Evolutionary conservation across 2,113 vertebrate species (phyloP).

Genomic region (Tachuris rubrigastra): DNA sequence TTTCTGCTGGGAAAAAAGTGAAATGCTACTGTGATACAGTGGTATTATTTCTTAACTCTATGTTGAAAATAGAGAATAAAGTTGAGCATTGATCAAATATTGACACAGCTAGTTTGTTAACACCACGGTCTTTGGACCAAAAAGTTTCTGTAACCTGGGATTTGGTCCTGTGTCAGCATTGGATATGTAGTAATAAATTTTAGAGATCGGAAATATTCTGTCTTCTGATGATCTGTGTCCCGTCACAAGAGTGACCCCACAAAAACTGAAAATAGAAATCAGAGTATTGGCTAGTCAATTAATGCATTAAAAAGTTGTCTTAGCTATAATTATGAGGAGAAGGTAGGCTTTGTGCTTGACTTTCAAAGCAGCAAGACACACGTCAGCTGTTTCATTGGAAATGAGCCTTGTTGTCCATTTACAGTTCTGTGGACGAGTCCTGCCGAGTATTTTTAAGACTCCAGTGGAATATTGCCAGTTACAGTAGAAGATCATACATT

Average conservation of each 20-base stretch:
- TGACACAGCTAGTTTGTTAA: neutral
- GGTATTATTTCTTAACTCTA: neutral
- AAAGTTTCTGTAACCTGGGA: neutral
- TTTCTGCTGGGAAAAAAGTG: neutral
- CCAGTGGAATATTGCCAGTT: neutral
- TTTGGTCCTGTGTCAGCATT: neutral
- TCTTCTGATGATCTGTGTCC: neutral
- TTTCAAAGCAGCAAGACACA: neutral
- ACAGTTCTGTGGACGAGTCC: neutral
- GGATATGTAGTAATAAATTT: neutral
- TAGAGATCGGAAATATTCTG: neutral
- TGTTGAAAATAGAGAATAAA: neutral
- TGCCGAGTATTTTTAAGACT: neutral
- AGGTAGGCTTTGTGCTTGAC: neutral
- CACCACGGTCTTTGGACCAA: neutral
- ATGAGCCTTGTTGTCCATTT: neutral
- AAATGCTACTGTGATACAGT: neutral
- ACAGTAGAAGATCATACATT: neutral
- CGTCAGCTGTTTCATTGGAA: neutral
- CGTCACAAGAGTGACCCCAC: neutral
- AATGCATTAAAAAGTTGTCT: neutral
- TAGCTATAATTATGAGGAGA: neutral
- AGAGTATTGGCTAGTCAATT: neutral
- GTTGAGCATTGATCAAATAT: neutral
- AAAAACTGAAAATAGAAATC: neutral